Evolutionary conservation across 2,797 vertebrate species (phyloP), one percentile per base, ranked within the genome.

Genomic region (Sebastes itinus): DNA sequence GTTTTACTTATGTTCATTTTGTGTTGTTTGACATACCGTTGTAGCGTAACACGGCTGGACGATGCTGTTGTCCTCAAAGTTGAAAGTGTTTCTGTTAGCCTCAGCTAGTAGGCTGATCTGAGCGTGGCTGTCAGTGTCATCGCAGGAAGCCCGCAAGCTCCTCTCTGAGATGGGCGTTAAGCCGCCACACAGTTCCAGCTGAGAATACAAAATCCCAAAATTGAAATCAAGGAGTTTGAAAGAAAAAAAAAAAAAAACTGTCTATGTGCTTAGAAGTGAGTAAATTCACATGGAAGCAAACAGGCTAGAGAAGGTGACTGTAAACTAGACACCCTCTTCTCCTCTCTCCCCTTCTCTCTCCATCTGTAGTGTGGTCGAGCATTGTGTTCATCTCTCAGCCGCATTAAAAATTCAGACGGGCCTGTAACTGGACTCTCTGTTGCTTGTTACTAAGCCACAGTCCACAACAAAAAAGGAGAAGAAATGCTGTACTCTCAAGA

Each of bases 371-470:
- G 91, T 87, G 91, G 91, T 92, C 16, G 23, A 89, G 95, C 88
- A 91, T 94, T 94, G 94, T 95, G 91, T 94, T 94, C 84, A 66
- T 93, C 93, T 92, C 92, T 91, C 87, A 80, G 89, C 82, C 69
- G 33, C 92, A 95, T 96, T 92, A 96, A 96, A 96, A 91, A 96
- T 96, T 94, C 89, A 96, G 81, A 81, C 33, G 77, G 80, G 80
- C 76, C 89, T 93, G 96, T 93, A 96, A 96, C 94, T 88, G 86
- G 95, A 96, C 79, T 92, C 94, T 85, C 61, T 77, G 83, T 70
- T 82, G 84, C 89, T 86, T 87, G 94, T 94, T 95, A 94, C 95
- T 83, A 93, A 92, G 95, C 92, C 94, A 92, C 94, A 88, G 92
- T 78, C 78, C 86, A 92, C 88, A 93, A 96, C 94, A 95, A 89